Evolutionary conservation across 2,888 invertebrate genomes (phyloP).

Genomic region (Hydrotaea diabolus): DNA sequence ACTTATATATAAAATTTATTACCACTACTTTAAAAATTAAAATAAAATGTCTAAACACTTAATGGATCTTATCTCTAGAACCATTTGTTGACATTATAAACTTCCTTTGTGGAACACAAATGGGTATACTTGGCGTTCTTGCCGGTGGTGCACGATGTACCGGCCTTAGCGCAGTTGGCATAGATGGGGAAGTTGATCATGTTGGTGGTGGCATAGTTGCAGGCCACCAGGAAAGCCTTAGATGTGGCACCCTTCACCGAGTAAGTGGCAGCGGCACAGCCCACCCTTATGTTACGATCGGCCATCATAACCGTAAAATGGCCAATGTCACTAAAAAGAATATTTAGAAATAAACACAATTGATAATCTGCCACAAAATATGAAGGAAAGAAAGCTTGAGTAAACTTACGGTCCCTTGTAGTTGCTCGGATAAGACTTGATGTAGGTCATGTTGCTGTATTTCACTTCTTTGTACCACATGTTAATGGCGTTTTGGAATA

Average conservation of each 20-base stretch:
- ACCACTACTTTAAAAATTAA: too few relatives aligned
- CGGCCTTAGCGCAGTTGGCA: slow-evolving; percentile 64
- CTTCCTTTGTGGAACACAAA: slow-evolving; percentile 72
- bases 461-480: slow-evolving; percentile 73
- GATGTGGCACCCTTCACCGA: slow-evolving; percentile 39
- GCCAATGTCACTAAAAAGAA: slow-evolving; percentile 74
- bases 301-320: slow-evolving; percentile 76
- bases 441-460: slow-evolving; percentile 21
- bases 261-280: slow-evolving; percentile 75
- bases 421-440: slow-evolving; percentile 67
- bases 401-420: slow-evolving; percentile 55
- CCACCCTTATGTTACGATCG: slow-evolving; percentile 77
- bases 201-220: slow-evolving; percentile 73
- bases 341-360: too few relatives aligned
- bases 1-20: too few relatives aligned
- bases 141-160: slow-evolving; percentile 67
- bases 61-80: slow-evolving; percentile 14
- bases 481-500: slow-evolving; percentile 65
- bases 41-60: too few relatives aligned
- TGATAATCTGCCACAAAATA: too few relatives aligned
- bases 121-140: slow-evolving; percentile 68
- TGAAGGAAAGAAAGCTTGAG: background rate
- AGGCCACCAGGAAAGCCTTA: slow-evolving; percentile 68
- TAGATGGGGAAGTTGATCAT: slow-evolving; percentile 72
- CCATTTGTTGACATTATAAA: slow-evolving; percentile 55